Conservation (phyloP, 64 coral and sea anemone species). For the Platygyra sinensis region DNA sequence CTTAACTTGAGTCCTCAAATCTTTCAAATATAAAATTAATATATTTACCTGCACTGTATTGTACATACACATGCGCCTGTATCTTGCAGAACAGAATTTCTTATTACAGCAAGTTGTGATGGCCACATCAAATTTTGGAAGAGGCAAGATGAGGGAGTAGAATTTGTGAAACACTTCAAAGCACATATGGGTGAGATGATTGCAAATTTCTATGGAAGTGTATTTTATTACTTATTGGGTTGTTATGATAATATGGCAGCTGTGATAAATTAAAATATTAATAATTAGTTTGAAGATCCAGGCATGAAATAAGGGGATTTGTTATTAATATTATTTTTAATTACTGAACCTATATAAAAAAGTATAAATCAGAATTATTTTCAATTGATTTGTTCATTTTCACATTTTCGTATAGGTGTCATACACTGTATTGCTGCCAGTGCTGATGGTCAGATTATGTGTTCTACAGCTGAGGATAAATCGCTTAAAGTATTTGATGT, state of each 20-base stretch:
- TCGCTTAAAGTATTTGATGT: slow-evolving; percentile 99
- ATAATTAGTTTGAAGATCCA: too few species aligned
- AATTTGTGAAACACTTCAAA: slow-evolving; percentile 98
- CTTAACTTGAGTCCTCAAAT: too few species aligned
- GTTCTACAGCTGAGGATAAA: slow-evolving; percentile 94
- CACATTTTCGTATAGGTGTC: slow-evolving; percentile 42
- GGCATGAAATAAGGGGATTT: too few species aligned
- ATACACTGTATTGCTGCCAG: slow-evolving; percentile 91
- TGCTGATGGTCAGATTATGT: slow-evolving; percentile 89
- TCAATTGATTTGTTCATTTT: neutral
- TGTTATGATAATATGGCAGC: too few species aligned
- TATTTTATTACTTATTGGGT: too few species aligned
- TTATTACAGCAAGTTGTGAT: slow-evolving; percentile 98
- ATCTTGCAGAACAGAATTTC: slow-evolving; percentile 81
- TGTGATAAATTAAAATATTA: too few species aligned
- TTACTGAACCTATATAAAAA: neutral
- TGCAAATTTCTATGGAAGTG: too few species aligned
- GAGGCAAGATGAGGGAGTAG: slow-evolving; percentile 93
- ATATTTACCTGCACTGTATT: too few species aligned
- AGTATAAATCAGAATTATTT: neutral
- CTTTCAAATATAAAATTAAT: too few species aligned
- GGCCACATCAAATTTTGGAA: slow-evolving; percentile 99
- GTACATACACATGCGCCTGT: neutral
- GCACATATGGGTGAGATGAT: slow-evolving; percentile 77
- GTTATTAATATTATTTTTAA: too few species aligned